These are phyloP conservation scores for Goniozus legneri DNA, from an alignment of 1,140 invertebrate genomes.

Conservation along the genomic window DNA sequence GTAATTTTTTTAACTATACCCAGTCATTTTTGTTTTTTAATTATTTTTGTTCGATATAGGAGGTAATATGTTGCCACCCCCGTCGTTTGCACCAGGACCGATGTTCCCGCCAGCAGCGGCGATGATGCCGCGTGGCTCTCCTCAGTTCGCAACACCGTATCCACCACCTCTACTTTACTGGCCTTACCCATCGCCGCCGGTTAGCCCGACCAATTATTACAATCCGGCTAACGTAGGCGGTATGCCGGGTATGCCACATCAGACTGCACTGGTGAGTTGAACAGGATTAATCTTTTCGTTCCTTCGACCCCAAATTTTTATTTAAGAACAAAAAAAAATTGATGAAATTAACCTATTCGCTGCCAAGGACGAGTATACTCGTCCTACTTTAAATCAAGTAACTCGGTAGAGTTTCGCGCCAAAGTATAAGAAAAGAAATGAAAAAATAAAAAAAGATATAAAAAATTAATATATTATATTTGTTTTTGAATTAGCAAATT, in stretches of 20 bases:
- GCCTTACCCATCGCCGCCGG: slow-evolving; percentile 88
- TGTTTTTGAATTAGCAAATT: too few relatives aligned
- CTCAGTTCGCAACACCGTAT: slow-evolving; percentile 56
- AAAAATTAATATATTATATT: too few relatives aligned
- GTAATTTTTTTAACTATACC: too few relatives aligned
- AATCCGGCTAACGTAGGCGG: slow-evolving; percentile 50
- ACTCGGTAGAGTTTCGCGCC: too few relatives aligned
- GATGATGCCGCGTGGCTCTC: slow-evolving; percentile 45
- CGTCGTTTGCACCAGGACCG: slow-evolving; percentile 44
- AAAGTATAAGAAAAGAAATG: too few relatives aligned
- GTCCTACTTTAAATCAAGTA: too few relatives aligned
- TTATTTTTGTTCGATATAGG: slow-evolving; percentile 43
- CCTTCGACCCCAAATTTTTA: slow-evolving; percentile 5
- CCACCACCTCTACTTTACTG: slow-evolving; percentile 75
- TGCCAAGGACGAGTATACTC: too few relatives aligned
- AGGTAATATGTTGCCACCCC: slow-evolving; percentile 59
- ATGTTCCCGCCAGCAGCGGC: slow-evolving; percentile 47
- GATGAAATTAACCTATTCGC: too few relatives aligned
- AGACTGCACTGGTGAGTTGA: slow-evolving; percentile 43
- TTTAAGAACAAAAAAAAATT: too few relatives aligned
- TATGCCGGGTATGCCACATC: slow-evolving; percentile 43
- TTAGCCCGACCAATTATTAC: slow-evolving; percentile 83
- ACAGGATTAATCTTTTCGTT: slow-evolving; percentile 3
- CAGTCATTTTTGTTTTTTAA: too few relatives aligned
- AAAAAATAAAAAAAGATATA: too few relatives aligned